These are phyloP conservation scores for Isaurus tuberculatus DNA, from an alignment of 92 coral and sea anemone species.

Conservation along the genomic window DNA sequence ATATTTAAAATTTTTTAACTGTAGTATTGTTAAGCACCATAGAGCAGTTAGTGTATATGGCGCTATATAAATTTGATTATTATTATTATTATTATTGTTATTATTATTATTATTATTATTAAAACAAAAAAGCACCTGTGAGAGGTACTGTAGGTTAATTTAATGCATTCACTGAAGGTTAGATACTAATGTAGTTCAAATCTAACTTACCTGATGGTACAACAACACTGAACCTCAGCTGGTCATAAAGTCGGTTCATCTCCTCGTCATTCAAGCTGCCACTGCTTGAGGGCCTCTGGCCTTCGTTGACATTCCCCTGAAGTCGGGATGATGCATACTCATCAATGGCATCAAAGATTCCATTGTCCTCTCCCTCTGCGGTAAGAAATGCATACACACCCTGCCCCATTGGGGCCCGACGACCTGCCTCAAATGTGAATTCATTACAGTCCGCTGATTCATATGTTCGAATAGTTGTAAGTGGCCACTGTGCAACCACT, in stretches of 20 bases:
- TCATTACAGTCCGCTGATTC: slow-evolving; percentile 90
- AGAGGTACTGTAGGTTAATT: no score
- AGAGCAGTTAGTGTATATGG: no score
- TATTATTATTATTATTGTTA: no score
- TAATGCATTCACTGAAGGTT: no score
- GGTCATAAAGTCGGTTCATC: slow-evolving; percentile 83
- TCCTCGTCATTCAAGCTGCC: slow-evolving; percentile 74
- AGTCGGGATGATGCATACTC: slow-evolving; percentile 77
- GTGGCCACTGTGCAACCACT: slow-evolving; percentile 98
- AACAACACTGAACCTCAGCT: slow-evolving; percentile 81
- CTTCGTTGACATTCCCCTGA: slow-evolving; percentile 49
- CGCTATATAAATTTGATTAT: no score
- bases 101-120: no score
- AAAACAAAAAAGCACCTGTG: no score
- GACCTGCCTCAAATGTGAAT: slow-evolving; percentile 93
- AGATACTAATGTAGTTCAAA: no score
- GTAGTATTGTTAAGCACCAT: no score
- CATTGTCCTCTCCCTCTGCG: slow-evolving; percentile 87
- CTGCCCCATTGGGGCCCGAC: slow-evolving; percentile 97
- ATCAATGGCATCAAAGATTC: slow-evolving; percentile 90
- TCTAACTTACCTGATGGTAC: slow-evolving; percentile 69
- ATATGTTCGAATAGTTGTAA: slow-evolving; percentile 93
- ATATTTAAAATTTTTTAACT: no score
- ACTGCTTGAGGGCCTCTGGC: slow-evolving; percentile 50
- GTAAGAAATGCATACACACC: slow-evolving; percentile 89